A percentile compares a stretch with the other conserved stretches of the same genome.
phyloP scores from a whole-genome alignment of 2,113 vertebrate genomes.

The Amazona vittata region DNA sequence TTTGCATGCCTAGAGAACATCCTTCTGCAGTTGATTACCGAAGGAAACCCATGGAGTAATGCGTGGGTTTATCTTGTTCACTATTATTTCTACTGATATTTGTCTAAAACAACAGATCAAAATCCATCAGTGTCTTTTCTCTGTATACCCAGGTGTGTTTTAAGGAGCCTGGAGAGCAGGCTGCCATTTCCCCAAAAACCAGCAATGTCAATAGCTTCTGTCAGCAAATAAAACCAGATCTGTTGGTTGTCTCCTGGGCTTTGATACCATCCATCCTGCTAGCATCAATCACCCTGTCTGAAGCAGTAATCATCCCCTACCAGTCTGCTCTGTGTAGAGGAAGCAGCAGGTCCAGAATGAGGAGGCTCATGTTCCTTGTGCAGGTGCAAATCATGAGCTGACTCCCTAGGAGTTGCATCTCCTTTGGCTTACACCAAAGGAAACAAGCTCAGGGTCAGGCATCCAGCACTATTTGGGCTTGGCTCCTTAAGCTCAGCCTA shows the following conservation, averaged over 20 bases:
- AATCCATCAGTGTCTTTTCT: neutral
- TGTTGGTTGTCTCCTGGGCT: neutral
- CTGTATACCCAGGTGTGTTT: conserved; percentile 13
- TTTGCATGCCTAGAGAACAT: conserved; percentile 16
- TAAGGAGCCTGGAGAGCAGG: conserved; percentile 34
- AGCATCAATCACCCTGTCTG: conserved; percentile 50
- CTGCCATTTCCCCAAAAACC: neutral
- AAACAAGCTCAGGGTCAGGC: neutral
- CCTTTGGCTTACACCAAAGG: neutral
- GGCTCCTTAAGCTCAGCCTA: neutral
- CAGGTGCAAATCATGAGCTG: neutral
- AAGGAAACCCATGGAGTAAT: conserved; percentile 13
- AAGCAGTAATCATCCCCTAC: conserved; percentile 23
- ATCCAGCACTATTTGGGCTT: neutral
- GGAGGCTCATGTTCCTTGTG: neutral
- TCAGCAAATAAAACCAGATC: conserved; percentile 48
- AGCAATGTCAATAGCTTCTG: conserved; percentile 46
- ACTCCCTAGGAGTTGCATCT: neutral
- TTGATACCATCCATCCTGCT: neutral
- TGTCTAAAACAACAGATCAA: conserved; percentile 26
- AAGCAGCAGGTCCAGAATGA: conserved; percentile 3
- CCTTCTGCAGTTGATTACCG: conserved; percentile 28
- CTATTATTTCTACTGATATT: conserved; percentile 24
- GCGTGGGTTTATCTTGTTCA: conserved; percentile 10
- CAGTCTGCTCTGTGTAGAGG: neutral